Evolutionary conservation across 2,888 invertebrate species (phyloP).

Genomic region (Temnothorax ravouxi): DNA sequence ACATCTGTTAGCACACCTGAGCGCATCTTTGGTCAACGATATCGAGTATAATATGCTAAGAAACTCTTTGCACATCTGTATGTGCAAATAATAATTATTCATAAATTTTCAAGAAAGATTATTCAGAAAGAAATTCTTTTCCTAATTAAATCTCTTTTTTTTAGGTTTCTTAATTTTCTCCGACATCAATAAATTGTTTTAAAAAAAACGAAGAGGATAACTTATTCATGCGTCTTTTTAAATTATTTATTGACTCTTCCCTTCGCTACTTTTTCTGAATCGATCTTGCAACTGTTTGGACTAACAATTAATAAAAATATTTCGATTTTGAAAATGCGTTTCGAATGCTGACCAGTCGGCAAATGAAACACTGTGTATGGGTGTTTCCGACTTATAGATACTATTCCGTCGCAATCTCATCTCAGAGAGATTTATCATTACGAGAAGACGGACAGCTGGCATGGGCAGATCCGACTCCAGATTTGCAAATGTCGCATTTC

Average conservation of each 20-base stretch:
- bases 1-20: background rate
- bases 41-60: background rate
- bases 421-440: background rate
- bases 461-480: background rate
- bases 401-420: background rate
- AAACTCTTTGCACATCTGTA: background rate
- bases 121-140: background rate
- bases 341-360: background rate
- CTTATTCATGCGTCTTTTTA: background rate
- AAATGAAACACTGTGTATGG: background rate
- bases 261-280: background rate
- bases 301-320: background rate
- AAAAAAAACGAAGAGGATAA: background rate
- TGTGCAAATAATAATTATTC: background rate
- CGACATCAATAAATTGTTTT: background rate
- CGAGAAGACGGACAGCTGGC: background rate
- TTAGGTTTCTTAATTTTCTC: background rate
- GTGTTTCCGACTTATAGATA: background rate
- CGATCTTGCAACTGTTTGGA: background rate
- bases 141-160: background rate
- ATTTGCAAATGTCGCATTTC: conserved; percentile 8
- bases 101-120: background rate
- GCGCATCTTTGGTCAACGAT: background rate
- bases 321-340: background rate
- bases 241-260: background rate